Percentiles rank a stretch among this genome's conserved stretches.
phyloP scores from a whole-genome alignment of 2,113 vertebrate genomes.

The Rhinichthys klamathensis region DNA sequence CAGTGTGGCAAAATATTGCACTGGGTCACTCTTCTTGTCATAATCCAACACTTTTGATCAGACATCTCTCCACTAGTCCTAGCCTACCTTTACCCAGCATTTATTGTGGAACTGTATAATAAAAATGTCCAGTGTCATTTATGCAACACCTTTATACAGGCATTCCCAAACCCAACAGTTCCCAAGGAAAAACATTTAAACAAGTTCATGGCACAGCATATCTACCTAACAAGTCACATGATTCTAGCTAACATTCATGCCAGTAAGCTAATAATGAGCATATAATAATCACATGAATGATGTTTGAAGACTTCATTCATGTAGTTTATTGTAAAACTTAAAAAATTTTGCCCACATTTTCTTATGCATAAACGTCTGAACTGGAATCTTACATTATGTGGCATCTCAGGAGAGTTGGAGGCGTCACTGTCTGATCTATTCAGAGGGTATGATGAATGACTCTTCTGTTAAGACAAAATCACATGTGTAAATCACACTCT shows the following conservation, averaged over 20 bases:
- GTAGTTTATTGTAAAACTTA: not conserved
- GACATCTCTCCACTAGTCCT: not conserved
- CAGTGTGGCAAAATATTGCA: conserved; percentile 6
- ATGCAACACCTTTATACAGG: not conserved
- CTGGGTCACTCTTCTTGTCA: not conserved
- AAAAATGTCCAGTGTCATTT: not conserved
- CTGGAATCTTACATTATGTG: conserved; percentile 70
- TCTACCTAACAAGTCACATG: not conserved
- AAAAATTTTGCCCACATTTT: no score
- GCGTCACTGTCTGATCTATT: conserved; percentile 73
- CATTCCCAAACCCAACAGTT: not conserved
- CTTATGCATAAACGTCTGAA: not conserved
- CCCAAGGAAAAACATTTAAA: not conserved
- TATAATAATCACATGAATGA: not conserved
- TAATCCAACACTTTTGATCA: not conserved
- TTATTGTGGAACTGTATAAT: not conserved
- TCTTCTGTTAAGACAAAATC: not conserved
- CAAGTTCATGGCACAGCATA: not conserved
- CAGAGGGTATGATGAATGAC: conserved; percentile 63
- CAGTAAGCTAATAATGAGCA: not conserved
- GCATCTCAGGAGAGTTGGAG: conserved; percentile 72
- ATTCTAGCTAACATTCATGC: not conserved
- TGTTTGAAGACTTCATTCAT: not conserved
- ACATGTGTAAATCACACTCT: not conserved
- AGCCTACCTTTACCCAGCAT: not conserved